Base-by-base conservation (phyloP, 1,140 invertebrate species). In the Penaeus indicus region DNA sequence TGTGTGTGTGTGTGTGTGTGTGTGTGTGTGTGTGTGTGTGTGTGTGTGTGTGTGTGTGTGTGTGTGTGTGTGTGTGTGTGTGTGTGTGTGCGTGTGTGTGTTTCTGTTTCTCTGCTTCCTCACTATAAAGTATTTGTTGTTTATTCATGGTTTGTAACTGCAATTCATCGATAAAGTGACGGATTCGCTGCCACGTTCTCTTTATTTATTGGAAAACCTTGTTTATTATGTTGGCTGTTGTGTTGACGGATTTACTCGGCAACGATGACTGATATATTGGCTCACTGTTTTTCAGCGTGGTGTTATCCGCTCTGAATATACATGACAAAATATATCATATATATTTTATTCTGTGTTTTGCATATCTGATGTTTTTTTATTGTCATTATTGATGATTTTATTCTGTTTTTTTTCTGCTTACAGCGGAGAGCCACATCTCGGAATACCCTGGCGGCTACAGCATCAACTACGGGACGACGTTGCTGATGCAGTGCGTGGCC, bases 371-470 rank as follows among this genome's bases (percentile, higher is more conserved):
- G 54, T 79, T 79, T 47, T 18, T 19, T 42, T 42, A 47, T 32
- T 47, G 47, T 42, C 1, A 47, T 79, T 79, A 27, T n/a, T 79
- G 11, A 21, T 38, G 16, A 10, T 79, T 25, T 27, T 32, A 27
- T 79, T 47, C 1, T 79, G 3, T 38, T 42, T 42, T 38, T 25
- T 79, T 27, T 79, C 21, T 42, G 42, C 67, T 91, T 88, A 3
- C 90, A 92, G 92, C 90, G 64, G 90, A 91, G 77, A 92, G 91
- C 3, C 90, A 91, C 82, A 91, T 93, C 32, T 91, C 91, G 16
- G 92, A 92, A 47, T 92, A 92, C 64, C 91, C 92, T 1, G 90
- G 84, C n/a, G 91, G 92, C 19, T 92, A 92, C 78, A 92, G 92
- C 60, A 92, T 92, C 18, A 91, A 89, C 27, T 91, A 90, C 82